A percentile compares a stretch with the other conserved stretches of the same genome.
phyloP scores from a whole-genome alignment of 2,888 invertebrate species.

The Catocala fraxini region DNA sequence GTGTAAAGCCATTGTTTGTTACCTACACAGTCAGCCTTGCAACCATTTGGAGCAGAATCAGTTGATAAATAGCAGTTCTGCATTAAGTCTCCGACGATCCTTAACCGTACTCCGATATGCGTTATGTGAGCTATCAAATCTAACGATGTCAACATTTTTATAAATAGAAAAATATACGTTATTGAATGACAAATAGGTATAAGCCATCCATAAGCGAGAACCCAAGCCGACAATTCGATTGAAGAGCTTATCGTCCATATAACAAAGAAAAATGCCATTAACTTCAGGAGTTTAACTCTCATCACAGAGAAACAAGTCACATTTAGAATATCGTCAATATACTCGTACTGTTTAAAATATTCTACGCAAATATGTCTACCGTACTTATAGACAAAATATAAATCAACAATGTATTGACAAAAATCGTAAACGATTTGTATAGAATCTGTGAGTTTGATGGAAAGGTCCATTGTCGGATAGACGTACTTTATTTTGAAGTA shows the following conservation, averaged over 20 bases:
- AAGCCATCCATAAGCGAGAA: constrained; percentile 55
- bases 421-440: constrained; percentile 68
- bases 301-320: constrained; percentile 52
- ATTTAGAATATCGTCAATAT: constrained; percentile 66
- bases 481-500: constrained; percentile 62
- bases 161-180: constrained; percentile 66
- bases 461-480: constrained; percentile 52
- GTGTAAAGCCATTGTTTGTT: constrained; percentile 63
- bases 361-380: constrained; percentile 62
- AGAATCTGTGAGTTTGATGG: constrained; percentile 68
- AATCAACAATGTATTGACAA: constrained; percentile 68
- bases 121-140: constrained; percentile 70
- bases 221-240: constrained; percentile 68
- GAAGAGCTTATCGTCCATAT: constrained; percentile 61
- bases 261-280: constrained; percentile 51
- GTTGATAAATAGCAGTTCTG: constrained; percentile 52
- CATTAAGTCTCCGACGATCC: constrained; percentile 60
- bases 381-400: constrained; percentile 67
- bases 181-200: constrained; percentile 56
- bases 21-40: constrained; percentile 48
- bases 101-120: constrained; percentile 67
- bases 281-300: constrained; percentile 54
- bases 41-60: constrained; percentile 35
- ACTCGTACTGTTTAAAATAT: constrained; percentile 68
- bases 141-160: constrained; percentile 71